phyloP scores from a whole-genome alignment of 1,140 invertebrate genomes.

The Lordiphosa stackelbergi region DNA sequence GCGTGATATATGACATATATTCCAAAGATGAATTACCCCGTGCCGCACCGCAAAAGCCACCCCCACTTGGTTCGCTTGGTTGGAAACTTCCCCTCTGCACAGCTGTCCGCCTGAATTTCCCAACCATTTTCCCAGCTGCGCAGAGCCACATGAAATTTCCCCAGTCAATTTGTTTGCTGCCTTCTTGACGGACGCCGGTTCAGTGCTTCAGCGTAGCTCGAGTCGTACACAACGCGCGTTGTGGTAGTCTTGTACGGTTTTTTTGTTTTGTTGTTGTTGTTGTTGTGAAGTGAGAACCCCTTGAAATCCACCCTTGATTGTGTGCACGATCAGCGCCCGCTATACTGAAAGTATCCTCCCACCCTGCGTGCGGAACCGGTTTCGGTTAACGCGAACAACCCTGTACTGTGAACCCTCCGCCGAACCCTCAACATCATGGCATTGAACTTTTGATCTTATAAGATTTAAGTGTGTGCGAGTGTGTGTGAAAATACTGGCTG shows the following conservation, averaged over 20 bases:
- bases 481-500: no score
- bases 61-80: conserved; percentile 9
- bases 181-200: conserved; percentile 16
- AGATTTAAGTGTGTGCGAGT: no score
- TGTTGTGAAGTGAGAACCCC: background rate
- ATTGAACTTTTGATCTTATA: conserved; percentile 1
- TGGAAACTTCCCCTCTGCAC: conserved; percentile 40
- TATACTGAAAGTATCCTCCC: conserved; percentile 7
- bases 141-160: conserved; percentile 27
- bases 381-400: background rate
- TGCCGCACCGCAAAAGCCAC: conserved; percentile 35
- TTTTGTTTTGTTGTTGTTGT: conserved; percentile 1
- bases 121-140: conserved; percentile 9
- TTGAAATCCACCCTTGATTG: conserved; percentile 19
- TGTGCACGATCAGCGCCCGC: conserved; percentile 27
- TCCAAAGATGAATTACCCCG: conserved; percentile 44
- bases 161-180: conserved; percentile 17
- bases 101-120: conserved; percentile 27
- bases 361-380: conserved; percentile 33
- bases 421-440: conserved; percentile 27
- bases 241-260: conserved; percentile 1
- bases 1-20: conserved; percentile 48
- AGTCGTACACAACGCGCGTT: conserved; percentile 26
- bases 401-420: background rate
- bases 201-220: conserved; percentile 40